Evolutionary conservation across 2,888 invertebrate genomes (phyloP), one percentile per base, ranked within the genome.

Genomic region (Dysmachus trigonus): DNA sequence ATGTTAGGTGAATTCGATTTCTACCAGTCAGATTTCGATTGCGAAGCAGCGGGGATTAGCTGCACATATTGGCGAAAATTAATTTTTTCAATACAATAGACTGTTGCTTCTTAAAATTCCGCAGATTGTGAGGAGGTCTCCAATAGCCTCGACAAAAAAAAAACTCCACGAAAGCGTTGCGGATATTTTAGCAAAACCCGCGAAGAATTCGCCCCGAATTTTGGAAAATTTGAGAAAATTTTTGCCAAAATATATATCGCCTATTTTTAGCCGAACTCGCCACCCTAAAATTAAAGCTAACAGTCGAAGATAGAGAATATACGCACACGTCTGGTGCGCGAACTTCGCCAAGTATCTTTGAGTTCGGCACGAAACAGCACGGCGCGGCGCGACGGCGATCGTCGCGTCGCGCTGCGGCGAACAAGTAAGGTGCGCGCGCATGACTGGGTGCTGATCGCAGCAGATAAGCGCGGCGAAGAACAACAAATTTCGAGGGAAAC

Each of bases 401-500:
- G 51, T 51, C 51, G 51, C 38, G 38, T 41, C 38, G 38, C 38
- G 38, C 38, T 2, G 38, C 15, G 38, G 22, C 1, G 83, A 71
- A 41, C 31, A 38, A 83, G 83, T 41, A 72, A 83, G 72, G 72
- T 72, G 83, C 83, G 83, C 83, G 83, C 83, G 72, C 72, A 72
- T 72, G 41, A n/a, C 41, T 83, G 71, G 53, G 71, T 18, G 72
- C 22, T 83, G 83, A 72, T 83, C 83, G 41, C 83, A 38, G 83
- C 83, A 72, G 83, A 72, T 72, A 83, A 83, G 47, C 72, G 72
- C 72, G 4, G 22, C 33, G 71, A 72, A 72, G 41, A 83, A 72
- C 72, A 83, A 41, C 83, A 72, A 33, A 83, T 83, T 71, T 72
- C 86, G 72, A 86, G 82, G 85, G 87, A 87, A 87, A 87, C 86